Evolutionary conservation across 1,140 invertebrate species (phyloP).

Genomic region (Prorops nasuta): DNA sequence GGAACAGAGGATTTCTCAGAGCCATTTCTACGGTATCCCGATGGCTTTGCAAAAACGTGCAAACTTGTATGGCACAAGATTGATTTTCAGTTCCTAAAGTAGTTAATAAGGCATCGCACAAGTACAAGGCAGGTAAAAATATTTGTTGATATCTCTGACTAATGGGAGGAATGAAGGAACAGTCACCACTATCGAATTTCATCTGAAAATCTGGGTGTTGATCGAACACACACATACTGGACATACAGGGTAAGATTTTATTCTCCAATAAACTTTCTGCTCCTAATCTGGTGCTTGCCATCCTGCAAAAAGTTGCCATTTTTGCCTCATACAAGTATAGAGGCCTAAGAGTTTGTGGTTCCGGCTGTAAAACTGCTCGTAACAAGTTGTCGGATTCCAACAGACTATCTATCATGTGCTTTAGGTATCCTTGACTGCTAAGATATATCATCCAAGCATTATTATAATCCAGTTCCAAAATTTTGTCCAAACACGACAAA

Average conservation of each 20-base stretch:
- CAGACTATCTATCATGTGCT: slow-evolving; percentile 79
- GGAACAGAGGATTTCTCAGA: slow-evolving; percentile 67
- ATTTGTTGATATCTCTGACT: slow-evolving; percentile 76
- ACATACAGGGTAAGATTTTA: slow-evolving; percentile 71
- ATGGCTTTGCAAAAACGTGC: slow-evolving; percentile 78
- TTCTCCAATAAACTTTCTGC: slow-evolving; percentile 75
- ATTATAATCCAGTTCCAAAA: slow-evolving; percentile 73
- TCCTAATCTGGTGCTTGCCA: slow-evolving; percentile 70
- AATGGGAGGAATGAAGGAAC: slow-evolving; percentile 62
- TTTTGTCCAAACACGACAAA: slow-evolving; percentile 75
- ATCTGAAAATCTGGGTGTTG: slow-evolving; percentile 70
- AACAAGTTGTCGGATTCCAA: slow-evolving; percentile 73
- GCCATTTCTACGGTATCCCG: slow-evolving; percentile 77
- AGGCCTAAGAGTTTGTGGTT: slow-evolving; percentile 69
- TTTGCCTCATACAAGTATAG: slow-evolving; percentile 87
- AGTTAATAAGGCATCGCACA: slow-evolving; percentile 80
- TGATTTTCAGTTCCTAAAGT: slow-evolving; percentile 80
- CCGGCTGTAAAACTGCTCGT: slow-evolving; percentile 66
- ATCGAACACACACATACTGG: slow-evolving; percentile 76
- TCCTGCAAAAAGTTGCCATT: slow-evolving; percentile 76
- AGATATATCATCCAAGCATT: slow-evolving; percentile 75
- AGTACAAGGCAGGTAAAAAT: slow-evolving; percentile 72
- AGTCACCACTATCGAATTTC: slow-evolving; percentile 43
- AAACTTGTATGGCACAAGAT: slow-evolving; percentile 74
- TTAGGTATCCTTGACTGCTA: slow-evolving; percentile 77